These are phyloP conservation scores for Laodelphax striatellus DNA, from an alignment of 1,140 invertebrate genomes.

Conservation along the genomic window DNA sequence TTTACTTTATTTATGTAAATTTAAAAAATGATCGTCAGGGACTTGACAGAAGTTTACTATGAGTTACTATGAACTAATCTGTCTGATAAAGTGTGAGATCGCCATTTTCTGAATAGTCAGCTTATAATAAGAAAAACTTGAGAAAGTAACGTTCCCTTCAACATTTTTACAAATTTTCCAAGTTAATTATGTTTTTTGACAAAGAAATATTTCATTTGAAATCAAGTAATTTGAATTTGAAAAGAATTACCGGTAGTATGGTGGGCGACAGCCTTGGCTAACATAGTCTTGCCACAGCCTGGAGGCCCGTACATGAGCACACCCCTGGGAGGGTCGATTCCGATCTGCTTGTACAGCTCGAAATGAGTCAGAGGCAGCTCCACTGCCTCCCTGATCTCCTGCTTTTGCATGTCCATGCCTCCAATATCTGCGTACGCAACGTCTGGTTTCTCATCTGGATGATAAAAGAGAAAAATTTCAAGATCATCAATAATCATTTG, in stretches of 20 bases:
- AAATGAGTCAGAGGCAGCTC: constrained; percentile 97
- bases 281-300: constrained; percentile 95
- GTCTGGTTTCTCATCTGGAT: constrained; percentile 92
- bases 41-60: no score
- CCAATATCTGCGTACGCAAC: constrained; percentile 96
- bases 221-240: neutral
- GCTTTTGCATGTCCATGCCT: constrained; percentile 99
- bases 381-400: constrained; percentile 97
- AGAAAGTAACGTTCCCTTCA: no score
- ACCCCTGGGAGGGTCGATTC: constrained; percentile 92
- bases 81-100: no score
- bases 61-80: no score
- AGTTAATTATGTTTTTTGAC: no score
- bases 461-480: constrained; percentile 1
- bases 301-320: constrained; percentile 98
- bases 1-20: no score
- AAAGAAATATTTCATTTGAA: constrained; percentile 4
- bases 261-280: constrained; percentile 97
- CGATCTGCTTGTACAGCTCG: constrained; percentile 98
- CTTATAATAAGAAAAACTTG: no score
- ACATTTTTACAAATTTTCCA: no score
- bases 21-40: no score
- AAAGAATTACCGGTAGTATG: constrained; percentile 70
- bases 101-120: no score
- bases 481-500: no score